Percentiles rank a stretch among this genome's conserved stretches.
Conservation (phyloP, 2,888 invertebrate species). For the Polyommatus icarus region DNA sequence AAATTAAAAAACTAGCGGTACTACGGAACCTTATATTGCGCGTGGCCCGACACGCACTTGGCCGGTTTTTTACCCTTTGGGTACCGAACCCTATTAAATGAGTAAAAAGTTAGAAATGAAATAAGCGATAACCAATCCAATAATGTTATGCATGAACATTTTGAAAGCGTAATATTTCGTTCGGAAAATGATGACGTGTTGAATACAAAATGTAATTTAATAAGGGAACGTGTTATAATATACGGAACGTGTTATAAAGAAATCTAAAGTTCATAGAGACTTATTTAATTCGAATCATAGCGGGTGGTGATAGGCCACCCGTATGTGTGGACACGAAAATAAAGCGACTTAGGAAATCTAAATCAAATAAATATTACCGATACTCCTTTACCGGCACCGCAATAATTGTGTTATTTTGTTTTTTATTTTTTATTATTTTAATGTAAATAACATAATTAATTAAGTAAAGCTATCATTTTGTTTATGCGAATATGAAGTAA, state of each 20-base stretch:
- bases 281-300: slow-evolving; percentile 53
- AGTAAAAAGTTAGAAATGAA: background rate
- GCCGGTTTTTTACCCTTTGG: no score
- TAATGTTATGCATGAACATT: background rate
- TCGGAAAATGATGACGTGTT: background rate
- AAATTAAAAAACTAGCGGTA: no score
- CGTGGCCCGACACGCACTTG: no score
- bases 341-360: slow-evolving; percentile 49
- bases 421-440: slow-evolving; percentile 19
- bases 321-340: slow-evolving; percentile 64
- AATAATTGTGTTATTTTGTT: slow-evolving; percentile 22
- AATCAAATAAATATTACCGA: slow-evolving; percentile 61
- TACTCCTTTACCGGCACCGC: slow-evolving; percentile 51
- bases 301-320: slow-evolving; percentile 62
- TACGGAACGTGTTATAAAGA: no score
- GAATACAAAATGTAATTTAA: slow-evolving; percentile 25
- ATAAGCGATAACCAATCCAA: background rate
- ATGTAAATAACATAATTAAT: slow-evolving; percentile 18
- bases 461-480: background rate
- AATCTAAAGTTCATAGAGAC: slow-evolving; percentile 45
- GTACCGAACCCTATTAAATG: background rate
- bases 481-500: background rate
- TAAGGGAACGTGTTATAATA: slow-evolving; percentile 30
- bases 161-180: slow-evolving; percentile 14
- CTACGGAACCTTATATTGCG: no score